Evolutionary conservation across 2,888 invertebrate genomes (phyloP), one percentile per base, ranked within the genome.

Genomic region (Ophion slaviceki): DNA sequence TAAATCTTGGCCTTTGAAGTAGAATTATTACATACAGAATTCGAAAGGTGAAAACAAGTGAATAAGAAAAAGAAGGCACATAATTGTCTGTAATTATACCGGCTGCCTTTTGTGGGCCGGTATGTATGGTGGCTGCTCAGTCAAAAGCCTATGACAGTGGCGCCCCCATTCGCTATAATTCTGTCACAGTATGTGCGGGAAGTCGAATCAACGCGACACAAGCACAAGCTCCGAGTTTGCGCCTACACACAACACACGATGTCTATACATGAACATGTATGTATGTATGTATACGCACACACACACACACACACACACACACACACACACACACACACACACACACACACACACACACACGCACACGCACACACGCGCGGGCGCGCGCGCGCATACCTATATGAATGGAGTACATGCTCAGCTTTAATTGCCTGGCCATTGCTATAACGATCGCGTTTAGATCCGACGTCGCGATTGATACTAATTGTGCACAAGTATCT

Each of bases 31-130:
- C 5, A 72, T 64, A 40, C 53, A 28, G 45, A 66, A 53, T 20
- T 32, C 17, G 32, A 53, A 32, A 28, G 24, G 7, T 20, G 24
- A 14, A 20, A 24, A 5, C 36, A 45, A 66, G n/a, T 28, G 61
- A 62, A 40, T 20, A 36, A 76, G n/a, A 76, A 64, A 70, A 84
- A 67, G 59, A n/a, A 82, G 86, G 74, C 77, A 85, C 36, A 36
- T 36, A 36, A 36, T 36, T 36, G 36, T 5, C 5, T 86, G 88
- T 81, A 87, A 89, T 91, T 90, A 90, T 92, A 88, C 92, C 91
- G 90, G 90, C 92, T 92, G 91, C 80, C 88, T 90, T 88, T 90
- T 72, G 61, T 61, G 57, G 36, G 70, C 47, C 61, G 64, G n/a
- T n/a, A n/a, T n/a, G n/a, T 80, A 59, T 80, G 80, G 47, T 78